Conservation (phyloP, 2,888 invertebrate genomes). For the Apamea epomidion region DNA sequence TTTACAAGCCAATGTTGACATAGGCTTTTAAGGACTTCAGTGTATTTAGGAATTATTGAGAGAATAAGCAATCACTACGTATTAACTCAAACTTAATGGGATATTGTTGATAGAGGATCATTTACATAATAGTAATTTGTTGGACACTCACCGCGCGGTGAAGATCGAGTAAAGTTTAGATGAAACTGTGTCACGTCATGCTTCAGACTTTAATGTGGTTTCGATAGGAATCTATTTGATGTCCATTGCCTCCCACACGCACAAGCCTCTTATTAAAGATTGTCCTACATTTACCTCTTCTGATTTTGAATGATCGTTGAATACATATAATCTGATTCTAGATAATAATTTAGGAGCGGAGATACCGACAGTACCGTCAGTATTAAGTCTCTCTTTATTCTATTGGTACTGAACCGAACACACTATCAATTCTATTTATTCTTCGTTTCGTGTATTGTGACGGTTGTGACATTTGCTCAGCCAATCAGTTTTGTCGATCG, state of each 20-base stretch:
- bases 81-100: slow-evolving; percentile 53
- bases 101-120: slow-evolving; percentile 61
- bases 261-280: slow-evolving; percentile 9
- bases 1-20: slow-evolving; percentile 55
- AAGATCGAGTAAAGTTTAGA: neutral
- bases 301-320: slow-evolving; percentile 38
- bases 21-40: slow-evolving; percentile 46
- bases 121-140: slow-evolving; percentile 61
- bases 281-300: slow-evolving; percentile 24
- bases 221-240: slow-evolving; percentile 46
- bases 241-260: slow-evolving; percentile 44
- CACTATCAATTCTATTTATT: slow-evolving; percentile 52
- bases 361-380: neutral
- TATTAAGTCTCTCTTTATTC: neutral
- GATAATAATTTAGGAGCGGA: slow-evolving; percentile 21
- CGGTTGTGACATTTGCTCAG: slow-evolving; percentile 50
- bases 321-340: slow-evolving; percentile 22
- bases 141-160: slow-evolving; percentile 27
- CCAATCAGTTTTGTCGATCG: slow-evolving; percentile 53
- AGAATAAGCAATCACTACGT: slow-evolving; percentile 53
- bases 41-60: slow-evolving; percentile 61
- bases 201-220: slow-evolving; percentile 25
- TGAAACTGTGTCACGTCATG: slow-evolving; percentile 29
- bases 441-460: slow-evolving; percentile 13
- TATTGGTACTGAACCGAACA: neutral